Evolutionary conservation across 2,888 invertebrate genomes (phyloP).

Genomic region (Agrotis ipsilon): DNA sequence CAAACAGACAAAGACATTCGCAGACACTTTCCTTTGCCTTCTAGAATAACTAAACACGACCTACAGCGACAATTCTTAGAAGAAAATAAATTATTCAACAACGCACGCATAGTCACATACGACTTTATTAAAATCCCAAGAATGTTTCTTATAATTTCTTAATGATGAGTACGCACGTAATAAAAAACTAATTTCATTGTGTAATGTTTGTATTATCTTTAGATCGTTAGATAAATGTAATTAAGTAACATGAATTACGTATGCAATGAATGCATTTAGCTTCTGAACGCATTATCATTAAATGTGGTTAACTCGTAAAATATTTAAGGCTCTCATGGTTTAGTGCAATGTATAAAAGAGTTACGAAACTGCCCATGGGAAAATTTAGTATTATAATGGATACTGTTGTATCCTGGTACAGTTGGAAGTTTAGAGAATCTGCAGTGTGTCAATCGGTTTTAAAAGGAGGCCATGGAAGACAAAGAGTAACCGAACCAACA

Average conservation of each 20-base stretch:
- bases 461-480: too few relatives aligned
- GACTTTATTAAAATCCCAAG: slow-evolving; percentile 38
- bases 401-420: too few relatives aligned
- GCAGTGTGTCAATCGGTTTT: too few relatives aligned
- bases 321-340: slow-evolving; percentile 16
- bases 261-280: slow-evolving; percentile 31
- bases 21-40: slow-evolving; percentile 45
- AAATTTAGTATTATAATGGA: slow-evolving; percentile 7
- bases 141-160: slow-evolving; percentile 47
- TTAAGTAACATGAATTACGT: slow-evolving; percentile 42
- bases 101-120: slow-evolving; percentile 30
- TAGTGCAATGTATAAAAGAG: not conserved
- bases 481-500: too few relatives aligned
- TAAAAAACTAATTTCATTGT: slow-evolving; percentile 48
- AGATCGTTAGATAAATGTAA: slow-evolving; percentile 49
- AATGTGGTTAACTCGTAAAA: slow-evolving; percentile 29
- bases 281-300: slow-evolving; percentile 30
- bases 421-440: too few relatives aligned
- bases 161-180: slow-evolving; percentile 43
- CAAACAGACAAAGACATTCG: slow-evolving; percentile 40
- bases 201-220: slow-evolving; percentile 36
- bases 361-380: slow-evolving; percentile 7
- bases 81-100: slow-evolving; percentile 57
- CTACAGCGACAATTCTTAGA: slow-evolving; percentile 54
- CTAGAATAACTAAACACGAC: slow-evolving; percentile 53